Percentiles rank a stretch among this genome's conserved stretches.
Evolutionary conservation across 2,113 vertebrate species (phyloP).

Genomic region (Megaceryle maxima): DNA sequence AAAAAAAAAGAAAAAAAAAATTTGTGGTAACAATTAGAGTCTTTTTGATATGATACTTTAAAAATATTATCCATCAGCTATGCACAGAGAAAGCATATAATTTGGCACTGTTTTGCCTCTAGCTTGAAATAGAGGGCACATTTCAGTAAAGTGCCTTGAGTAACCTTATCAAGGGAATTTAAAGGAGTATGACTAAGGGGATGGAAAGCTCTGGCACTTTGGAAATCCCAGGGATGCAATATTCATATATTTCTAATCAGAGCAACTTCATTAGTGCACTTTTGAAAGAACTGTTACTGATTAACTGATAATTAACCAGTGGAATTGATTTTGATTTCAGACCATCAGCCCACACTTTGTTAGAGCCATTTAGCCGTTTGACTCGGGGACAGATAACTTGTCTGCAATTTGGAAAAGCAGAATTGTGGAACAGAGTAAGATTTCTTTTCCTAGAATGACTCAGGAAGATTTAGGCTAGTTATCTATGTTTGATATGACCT

Average conservation of each 20-base stretch:
- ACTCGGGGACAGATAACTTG: constrained; percentile 38
- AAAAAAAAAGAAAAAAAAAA: constrained; percentile 1
- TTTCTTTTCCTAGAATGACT: not conserved
- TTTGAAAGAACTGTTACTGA: constrained; percentile 56
- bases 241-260: constrained; percentile 64
- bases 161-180: not conserved
- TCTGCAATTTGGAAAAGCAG: constrained; percentile 28
- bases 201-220: not conserved
- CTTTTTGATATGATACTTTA: constrained; percentile 18
- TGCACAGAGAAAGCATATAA: not conserved
- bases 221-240: constrained; percentile 56
- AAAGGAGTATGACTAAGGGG: not conserved
- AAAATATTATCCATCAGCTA: constrained; percentile 16
- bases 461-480: not conserved
- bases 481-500: not conserved
- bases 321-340: constrained; percentile 55
- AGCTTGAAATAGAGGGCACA: not conserved
- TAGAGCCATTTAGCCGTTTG: not conserved
- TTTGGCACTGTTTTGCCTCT: not conserved
- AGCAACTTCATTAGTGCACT: constrained; percentile 51
- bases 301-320: constrained; percentile 68
- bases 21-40: constrained; percentile 17
- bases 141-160: constrained; percentile 3
- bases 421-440: not conserved
- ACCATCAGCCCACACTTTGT: constrained; percentile 18